A percentile compares a stretch with the other conserved stretches of the same genome.
phyloP scores from a whole-genome alignment of 1,140 invertebrate genomes.

The Teleogryllus occipitalis region DNA sequence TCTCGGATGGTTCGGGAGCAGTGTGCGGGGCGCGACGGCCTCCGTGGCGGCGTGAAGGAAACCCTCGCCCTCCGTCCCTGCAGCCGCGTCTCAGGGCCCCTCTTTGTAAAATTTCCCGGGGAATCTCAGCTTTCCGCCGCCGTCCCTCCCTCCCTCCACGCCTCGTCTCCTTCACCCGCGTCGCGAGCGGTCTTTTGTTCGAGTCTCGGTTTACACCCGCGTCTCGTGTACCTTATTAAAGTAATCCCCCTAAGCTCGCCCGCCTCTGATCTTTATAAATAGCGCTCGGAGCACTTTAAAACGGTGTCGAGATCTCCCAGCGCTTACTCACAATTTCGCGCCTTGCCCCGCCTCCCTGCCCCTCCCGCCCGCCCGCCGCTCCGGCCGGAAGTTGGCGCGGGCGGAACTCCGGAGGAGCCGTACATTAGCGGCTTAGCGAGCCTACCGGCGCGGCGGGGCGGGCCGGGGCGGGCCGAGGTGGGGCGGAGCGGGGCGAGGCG shows the following conservation, averaged over 20 bases:
- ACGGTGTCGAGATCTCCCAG: not conserved
- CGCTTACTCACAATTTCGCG: not conserved
- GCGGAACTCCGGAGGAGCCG: not conserved
- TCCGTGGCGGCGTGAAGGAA: no score
- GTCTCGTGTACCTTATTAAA: not conserved
- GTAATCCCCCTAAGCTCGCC: not conserved
- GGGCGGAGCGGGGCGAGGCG: no score
- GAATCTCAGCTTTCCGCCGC: not conserved
- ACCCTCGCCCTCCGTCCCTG: no score
- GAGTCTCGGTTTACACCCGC: not conserved
- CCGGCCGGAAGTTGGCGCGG: not conserved
- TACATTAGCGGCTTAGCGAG: not conserved
- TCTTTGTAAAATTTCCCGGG: no score
- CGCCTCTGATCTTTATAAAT: not conserved
- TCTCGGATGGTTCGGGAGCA: no score
- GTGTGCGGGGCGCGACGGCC: no score
- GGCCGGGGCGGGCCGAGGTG: no score
- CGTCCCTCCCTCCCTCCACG: not conserved
- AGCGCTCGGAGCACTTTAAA: not conserved
- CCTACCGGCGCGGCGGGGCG: no score
- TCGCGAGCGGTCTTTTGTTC: not conserved
- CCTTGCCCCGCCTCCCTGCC: no score
- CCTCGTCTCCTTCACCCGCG: not conserved
- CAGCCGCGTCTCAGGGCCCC: no score
- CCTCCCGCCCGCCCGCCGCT: no score